A percentile compares a stretch with the other conserved stretches of the same genome.
phyloP scores from a whole-genome alignment of 1,140 invertebrate species.

The Diabrotica undecimpunctata region DNA sequence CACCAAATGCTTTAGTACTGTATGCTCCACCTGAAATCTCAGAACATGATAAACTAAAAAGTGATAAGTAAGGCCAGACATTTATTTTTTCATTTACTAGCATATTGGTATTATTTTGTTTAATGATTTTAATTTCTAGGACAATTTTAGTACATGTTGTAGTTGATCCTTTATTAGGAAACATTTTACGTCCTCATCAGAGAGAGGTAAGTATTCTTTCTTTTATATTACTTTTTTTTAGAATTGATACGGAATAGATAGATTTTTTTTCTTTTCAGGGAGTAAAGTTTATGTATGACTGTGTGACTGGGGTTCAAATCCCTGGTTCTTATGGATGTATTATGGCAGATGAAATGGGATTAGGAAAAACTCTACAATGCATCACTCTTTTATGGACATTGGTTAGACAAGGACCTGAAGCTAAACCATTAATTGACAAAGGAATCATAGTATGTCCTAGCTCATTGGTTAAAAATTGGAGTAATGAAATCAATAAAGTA shows the following conservation, averaged over 20 bases:
- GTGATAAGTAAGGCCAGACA: conserved; percentile 54
- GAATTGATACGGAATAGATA: neutral
- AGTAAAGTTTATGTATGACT: conserved; percentile 99
- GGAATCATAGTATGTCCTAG: conserved; percentile 94
- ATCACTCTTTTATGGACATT: conserved; percentile 96
- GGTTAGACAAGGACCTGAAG: conserved; percentile 78
- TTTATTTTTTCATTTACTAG: conserved; percentile 16
- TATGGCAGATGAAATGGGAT: conserved; percentile 98
- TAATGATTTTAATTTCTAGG: conserved; percentile 44
- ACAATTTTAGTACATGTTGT: conserved; percentile 83
- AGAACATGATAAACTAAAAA: conserved; percentile 81
- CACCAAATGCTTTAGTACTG: conserved; percentile 88
- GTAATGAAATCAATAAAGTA: conserved; percentile 92
- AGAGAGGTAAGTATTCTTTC: conserved; percentile 75
- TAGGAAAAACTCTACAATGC: conserved; percentile 97
- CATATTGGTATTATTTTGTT: conserved; percentile 8
- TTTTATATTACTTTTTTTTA: conserved; percentile 7
- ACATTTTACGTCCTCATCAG: conserved; percentile 95
- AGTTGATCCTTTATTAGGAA: conserved; percentile 87
- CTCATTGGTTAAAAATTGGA: conserved; percentile 98
- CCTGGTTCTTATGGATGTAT: conserved; percentile 89
- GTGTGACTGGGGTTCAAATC: conserved; percentile 91
- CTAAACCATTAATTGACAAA: conserved; percentile 84
- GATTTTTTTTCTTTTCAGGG: conserved; percentile 55
- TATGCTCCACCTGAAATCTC: conserved; percentile 79